Percentiles rank a stretch among this genome's conserved stretches.
These are phyloP conservation scores for Eurosta solidaginis DNA, from an alignment of 1,140 invertebrate genomes.

Conservation along the genomic window DNA sequence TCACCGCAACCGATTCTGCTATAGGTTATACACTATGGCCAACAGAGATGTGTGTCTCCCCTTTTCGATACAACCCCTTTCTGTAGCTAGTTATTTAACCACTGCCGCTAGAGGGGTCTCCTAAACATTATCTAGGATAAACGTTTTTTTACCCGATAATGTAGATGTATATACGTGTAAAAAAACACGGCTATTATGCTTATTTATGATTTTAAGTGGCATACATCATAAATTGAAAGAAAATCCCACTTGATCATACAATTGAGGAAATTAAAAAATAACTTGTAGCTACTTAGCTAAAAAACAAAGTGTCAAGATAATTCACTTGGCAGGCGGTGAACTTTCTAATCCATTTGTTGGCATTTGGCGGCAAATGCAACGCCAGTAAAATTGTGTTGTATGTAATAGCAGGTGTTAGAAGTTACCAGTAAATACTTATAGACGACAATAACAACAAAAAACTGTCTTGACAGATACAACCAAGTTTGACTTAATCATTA, in stretches of 20 bases:
- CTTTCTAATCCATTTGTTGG: conserved; percentile 8
- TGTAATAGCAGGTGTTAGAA: background rate
- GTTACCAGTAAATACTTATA: background rate
- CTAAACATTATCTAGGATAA: too few species aligned
- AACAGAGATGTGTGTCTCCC: too few species aligned
- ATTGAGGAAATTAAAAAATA: background rate
- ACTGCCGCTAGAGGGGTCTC: too few species aligned
- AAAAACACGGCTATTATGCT: too few species aligned
- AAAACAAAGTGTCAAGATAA: background rate
- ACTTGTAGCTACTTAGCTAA: too few species aligned
- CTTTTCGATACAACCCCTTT: too few species aligned
- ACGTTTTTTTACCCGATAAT: too few species aligned
- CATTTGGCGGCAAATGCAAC: background rate
- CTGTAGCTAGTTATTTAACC: too few species aligned
- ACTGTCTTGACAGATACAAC: background rate
- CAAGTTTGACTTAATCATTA: background rate
- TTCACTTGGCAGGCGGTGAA: background rate
- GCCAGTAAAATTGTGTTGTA: background rate
- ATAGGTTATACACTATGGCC: too few species aligned
- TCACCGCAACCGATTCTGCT: too few species aligned
- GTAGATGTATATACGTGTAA: too few species aligned
- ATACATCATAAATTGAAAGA: background rate
- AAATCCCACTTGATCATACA: background rate
- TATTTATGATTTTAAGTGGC: background rate
- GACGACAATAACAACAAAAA: background rate